Evolutionary conservation across 2,888 invertebrate genomes (phyloP).

Genomic region (Bibio marci): DNA sequence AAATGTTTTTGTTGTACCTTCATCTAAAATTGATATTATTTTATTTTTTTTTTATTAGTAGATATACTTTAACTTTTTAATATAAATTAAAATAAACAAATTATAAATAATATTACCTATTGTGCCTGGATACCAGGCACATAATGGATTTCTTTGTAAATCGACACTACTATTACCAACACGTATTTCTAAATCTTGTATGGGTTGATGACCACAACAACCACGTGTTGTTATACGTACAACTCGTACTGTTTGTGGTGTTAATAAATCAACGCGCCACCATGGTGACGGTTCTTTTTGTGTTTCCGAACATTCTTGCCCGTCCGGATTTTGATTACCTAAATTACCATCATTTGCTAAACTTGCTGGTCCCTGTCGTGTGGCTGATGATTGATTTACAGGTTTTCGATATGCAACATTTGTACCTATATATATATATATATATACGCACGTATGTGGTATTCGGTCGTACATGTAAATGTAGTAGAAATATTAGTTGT

Average conservation of each 20-base stretch:
- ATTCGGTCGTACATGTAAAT: too few relatives aligned
- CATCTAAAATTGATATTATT: conserved; percentile 35
- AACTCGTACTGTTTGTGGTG: conserved; percentile 69
- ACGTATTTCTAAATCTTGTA: conserved; percentile 75
- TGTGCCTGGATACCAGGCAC: conserved; percentile 87
- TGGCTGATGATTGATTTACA: conserved; percentile 79
- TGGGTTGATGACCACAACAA: conserved; percentile 60
- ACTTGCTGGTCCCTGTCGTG: conserved; percentile 61
- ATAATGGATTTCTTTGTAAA: conserved; percentile 73
- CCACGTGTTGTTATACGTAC: conserved; percentile 64
- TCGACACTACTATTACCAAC: conserved; percentile 84
- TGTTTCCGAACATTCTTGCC: conserved; percentile 76
- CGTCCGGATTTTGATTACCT: conserved; percentile 72
- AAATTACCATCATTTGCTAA: conserved; percentile 78
- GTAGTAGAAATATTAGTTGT: too few relatives aligned
- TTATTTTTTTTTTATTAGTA: neutral
- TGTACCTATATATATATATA: conserved; percentile 37
- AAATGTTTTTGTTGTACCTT: conserved; percentile 82
- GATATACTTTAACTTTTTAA: too few relatives aligned
- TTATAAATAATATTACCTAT: conserved; percentile 36
- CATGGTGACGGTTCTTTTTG: conserved; percentile 79
- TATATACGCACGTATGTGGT: too few relatives aligned
- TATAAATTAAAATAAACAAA: neutral
- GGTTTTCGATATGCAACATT: conserved; percentile 76
- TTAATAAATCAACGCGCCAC: conserved; percentile 80